Evolutionary conservation across 1,140 invertebrate species (phyloP), one percentile per base, ranked within the genome.

Genomic region (Ceratoteleas bidentatus): DNA sequence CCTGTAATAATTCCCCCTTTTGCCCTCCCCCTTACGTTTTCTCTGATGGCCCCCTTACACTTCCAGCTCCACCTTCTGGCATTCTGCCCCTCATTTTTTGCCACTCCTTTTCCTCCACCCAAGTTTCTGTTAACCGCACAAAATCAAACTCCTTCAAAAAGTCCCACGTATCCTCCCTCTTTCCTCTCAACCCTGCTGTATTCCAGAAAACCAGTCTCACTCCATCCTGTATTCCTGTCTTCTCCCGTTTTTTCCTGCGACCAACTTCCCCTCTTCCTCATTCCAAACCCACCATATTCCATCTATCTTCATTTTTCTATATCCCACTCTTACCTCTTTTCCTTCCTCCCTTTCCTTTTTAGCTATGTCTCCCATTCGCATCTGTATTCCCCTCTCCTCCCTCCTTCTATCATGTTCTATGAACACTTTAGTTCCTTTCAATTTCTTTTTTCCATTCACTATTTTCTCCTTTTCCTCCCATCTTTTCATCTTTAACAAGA

Each of bases 321-420:
- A 43, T 6, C 40, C 40, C 40, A 43, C 9, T n/a, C 40, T 43
- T 9, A 43, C 40, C 40, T 43, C n/a, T 2, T 43, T 43, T 43
- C 40, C 40, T n/a, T 43, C 6, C 6, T 43, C n/a, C n/a, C n/a
- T 43, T 32, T 54, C 16, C 16, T 9, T 32, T 54, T 34, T 32
- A 9, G 8, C 52, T 32, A 10, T 54, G 8, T 54, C 52, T 24
- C 2, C 10, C 5, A 54, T 32, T 13, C 10, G 16, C 24, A 11
- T 54, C 32, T 54, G 52, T 33, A 32, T 24, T 9, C 32, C 52
- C 32, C 52, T 54, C 13, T 54, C 52, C 8, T 54, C 6, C 32
- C 32, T 54, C 16, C 32, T 10, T 24, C 24, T 54, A 9, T 54
- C 52, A 54, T 54, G 52, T 33, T 54, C 52, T n/a, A 54, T 54